These are phyloP conservation scores for Camponotus fellah DNA, from an alignment of 2,888 invertebrate species.

Conservation along the genomic window DNA sequence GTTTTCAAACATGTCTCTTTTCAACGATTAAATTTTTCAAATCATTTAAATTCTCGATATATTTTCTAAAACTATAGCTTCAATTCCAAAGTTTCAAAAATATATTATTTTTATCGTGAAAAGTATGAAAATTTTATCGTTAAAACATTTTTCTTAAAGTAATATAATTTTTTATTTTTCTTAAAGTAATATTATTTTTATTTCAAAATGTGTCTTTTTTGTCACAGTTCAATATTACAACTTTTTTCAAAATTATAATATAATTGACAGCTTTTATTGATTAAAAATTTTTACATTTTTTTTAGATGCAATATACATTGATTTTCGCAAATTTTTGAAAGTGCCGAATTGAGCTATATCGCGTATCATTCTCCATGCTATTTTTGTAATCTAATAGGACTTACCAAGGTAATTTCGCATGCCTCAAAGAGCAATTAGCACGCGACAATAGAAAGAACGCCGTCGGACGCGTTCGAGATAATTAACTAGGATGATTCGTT, in stretches of 20 bases:
- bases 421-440: conserved; percentile 63
- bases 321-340: neutral
- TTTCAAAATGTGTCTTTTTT: neutral
- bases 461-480: conserved; percentile 70
- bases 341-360: neutral
- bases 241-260: neutral
- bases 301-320: neutral
- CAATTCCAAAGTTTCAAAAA: neutral
- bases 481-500: conserved; percentile 76
- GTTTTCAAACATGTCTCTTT: neutral
- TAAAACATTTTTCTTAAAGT: neutral
- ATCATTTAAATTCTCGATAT: neutral
- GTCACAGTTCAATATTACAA: no score
- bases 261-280: neutral
- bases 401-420: conserved; percentile 42
- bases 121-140: neutral
- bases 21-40: neutral
- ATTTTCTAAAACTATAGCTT: neutral
- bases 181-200: no score
- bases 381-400: conserved; percentile 40
- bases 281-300: neutral
- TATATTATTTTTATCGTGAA: neutral
- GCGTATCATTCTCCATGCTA: neutral
- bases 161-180: neutral
- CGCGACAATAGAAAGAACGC: conserved; percentile 65